Base-by-base conservation (phyloP, 2,888 invertebrate genomes). In the Caenorhabditis plicata region DNA sequence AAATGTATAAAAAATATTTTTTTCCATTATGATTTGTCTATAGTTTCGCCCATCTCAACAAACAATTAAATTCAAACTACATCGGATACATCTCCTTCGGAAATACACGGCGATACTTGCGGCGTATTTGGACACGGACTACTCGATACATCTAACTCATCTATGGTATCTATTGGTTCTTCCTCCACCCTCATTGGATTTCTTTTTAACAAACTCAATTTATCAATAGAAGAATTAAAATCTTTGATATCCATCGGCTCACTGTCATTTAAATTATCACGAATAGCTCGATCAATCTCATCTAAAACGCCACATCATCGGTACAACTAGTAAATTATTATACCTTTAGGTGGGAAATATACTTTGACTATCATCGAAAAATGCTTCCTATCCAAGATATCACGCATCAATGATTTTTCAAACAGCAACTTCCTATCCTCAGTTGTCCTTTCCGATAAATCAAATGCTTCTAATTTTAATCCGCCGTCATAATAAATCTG, bases 331-430 rank as follows among this genome's bases (percentile, higher is more conserved):
- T 19, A 25, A 1, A 7, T 22, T 4, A 36, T 20, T 36, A 11
- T 26, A 64, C 69, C 62, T 22, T 40, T 39, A 2, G 65, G 56
- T 15, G 77, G 77, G 2, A 77, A 44, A 8, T 61, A 43, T 13
- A 77, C 55, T 25, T 47, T 56, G 15, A 75, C 20, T 2, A 44
- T 22, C 2, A 60, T 54, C 9, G 72, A 64, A 39, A 70, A 76
- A 57, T 69, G 68, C 42, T 68, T 67, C 27, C 69, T 54, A 23
- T 75, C 77, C 11, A 77, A 41, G 31, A 71, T 66, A 13, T 62
- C 23, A 51, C 52, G 73, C 72, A 75, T 69, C 8, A 39, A 20
- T 2, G 71, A 63, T 20, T 68, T 62, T 19, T 49, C 42, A 32
- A 70, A 69, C n/a, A 26, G 43, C 7, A 49, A 33, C 23, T 43